Evolutionary conservation across 2,113 vertebrate species (phyloP), one percentile per base, ranked within the genome.

Genomic region (Heloderma charlesbogerti): DNA sequence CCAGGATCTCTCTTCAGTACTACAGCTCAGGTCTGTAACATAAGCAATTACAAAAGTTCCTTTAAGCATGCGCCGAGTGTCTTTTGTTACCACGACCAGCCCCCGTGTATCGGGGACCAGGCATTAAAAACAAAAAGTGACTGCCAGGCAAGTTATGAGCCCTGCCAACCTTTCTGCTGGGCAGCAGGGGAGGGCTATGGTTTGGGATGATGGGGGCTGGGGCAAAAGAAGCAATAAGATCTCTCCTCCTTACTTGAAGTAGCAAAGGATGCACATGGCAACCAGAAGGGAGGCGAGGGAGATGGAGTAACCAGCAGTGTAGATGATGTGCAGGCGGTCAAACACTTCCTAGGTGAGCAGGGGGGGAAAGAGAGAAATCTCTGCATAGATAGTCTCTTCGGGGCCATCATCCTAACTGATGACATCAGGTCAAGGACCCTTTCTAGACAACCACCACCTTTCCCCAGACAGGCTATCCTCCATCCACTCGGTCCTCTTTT

Each of bases 251-350:
- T 98, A 99, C 98, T 98, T 99, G 97, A 99, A 99, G 93, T 98
- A 99, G 37, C 97, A 98, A 92, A 99, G 98, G 94, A 99, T 98
- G 96, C 96, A 98, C 92, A 98, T 96, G 0, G 98, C 98, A 0
- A 98, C 96, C 7, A 98, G 74, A 86, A 99, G 97, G 0, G 98
- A 98, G 18, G 96, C 96, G 45, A 99, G 96, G 89, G 98, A 99
- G 92, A 98, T 92, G 72, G 98, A 99, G 96, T 99, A 99, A 79
- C 98, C 98, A 0, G 98, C 79, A 0, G 98, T 99, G 96, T 99
- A 99, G 96, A 99, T 99, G 92, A 99, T 94, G 89, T 98, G 98
- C 85, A 99, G 97, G n/a, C 98, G 97, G 48, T 98, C 97, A 95
- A 99, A 99, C 92, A 99, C 98, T 93, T 98, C 98, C 98, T 98